phyloP scores from a whole-genome alignment of 2,888 invertebrate species.

The Cotesia congregata region DNA sequence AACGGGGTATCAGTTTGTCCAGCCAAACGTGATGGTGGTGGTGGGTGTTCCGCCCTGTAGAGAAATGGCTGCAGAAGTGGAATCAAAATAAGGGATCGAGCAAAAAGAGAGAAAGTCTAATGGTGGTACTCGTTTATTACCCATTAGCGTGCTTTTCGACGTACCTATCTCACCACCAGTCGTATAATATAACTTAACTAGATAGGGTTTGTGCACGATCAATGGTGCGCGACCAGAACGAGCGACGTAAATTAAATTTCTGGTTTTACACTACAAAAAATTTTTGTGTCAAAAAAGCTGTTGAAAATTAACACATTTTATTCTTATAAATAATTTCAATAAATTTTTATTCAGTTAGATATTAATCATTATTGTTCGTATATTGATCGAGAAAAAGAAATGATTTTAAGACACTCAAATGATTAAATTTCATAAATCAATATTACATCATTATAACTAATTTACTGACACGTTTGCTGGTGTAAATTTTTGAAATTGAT shows the following conservation, averaged over 20 bases:
- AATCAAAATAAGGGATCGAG: not conserved
- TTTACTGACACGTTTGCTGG: too few species aligned
- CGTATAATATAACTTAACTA: constrained; percentile 19
- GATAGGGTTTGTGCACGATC: constrained; percentile 19
- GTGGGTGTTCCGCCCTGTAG: not conserved
- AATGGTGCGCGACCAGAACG: not conserved
- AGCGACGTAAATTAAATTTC: not conserved
- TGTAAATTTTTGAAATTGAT: too few species aligned
- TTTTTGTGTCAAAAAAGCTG: too few species aligned
- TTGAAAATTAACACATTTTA: too few species aligned
- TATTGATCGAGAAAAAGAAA: too few species aligned
- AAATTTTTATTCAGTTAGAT: too few species aligned
- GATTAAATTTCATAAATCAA: too few species aligned
- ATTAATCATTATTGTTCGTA: too few species aligned
- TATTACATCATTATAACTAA: too few species aligned
- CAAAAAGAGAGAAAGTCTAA: constrained; percentile 26
- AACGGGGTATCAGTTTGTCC: constrained; percentile 30
- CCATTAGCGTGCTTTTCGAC: constrained; percentile 38
- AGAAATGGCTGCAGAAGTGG: not conserved
- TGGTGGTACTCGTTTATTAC: constrained; percentile 41
- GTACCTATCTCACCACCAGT: constrained; percentile 9
- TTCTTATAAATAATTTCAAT: too few species aligned
- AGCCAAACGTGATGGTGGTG: constrained; percentile 3
- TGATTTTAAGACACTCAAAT: too few species aligned
- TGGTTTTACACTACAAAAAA: too few species aligned